A percentile compares a stretch with the other conserved stretches of the same genome.
Evolutionary conservation across 2,888 invertebrate species (phyloP).

Genomic region (Lithophane socia): DNA sequence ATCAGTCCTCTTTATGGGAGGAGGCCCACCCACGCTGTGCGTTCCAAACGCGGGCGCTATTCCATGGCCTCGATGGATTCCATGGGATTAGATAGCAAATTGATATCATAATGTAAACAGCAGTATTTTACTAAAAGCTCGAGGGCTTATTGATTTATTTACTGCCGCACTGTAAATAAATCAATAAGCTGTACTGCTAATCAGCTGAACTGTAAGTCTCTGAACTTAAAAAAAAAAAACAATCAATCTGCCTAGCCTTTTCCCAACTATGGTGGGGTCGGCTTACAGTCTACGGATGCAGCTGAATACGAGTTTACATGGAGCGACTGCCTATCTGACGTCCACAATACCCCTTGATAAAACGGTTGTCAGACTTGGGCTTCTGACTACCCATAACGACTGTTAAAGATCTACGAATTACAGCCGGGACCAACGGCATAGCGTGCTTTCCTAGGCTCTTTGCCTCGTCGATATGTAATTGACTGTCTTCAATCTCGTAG

Average conservation of each 20-base stretch:
- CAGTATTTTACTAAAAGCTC: not conserved
- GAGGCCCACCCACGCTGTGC: not conserved
- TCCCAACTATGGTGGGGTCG: not conserved
- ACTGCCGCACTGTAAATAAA: not conserved
- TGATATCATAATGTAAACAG: not conserved
- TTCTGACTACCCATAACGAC: no score
- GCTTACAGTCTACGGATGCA: not conserved
- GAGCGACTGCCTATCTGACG: no score
- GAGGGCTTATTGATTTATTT: not conserved
- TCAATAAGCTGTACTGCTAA: not conserved
- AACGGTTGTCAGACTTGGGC: no score
- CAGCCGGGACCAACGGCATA: no score
- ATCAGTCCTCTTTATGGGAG: not conserved
- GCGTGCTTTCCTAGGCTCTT: no score
- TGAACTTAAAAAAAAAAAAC: no score
- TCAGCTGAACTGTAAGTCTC: no score
- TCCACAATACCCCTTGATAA: no score
- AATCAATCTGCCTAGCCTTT: not conserved
- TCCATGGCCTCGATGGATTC: not conserved
- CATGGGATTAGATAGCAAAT: not conserved
- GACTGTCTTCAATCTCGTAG: no score
- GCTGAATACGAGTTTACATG: no score
- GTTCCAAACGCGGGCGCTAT: not conserved
- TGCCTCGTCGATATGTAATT: no score
- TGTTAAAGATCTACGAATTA: no score